Evolutionary conservation across 2,888 invertebrate species (phyloP).

Genomic region (Oxyteleia sp.): DNA sequence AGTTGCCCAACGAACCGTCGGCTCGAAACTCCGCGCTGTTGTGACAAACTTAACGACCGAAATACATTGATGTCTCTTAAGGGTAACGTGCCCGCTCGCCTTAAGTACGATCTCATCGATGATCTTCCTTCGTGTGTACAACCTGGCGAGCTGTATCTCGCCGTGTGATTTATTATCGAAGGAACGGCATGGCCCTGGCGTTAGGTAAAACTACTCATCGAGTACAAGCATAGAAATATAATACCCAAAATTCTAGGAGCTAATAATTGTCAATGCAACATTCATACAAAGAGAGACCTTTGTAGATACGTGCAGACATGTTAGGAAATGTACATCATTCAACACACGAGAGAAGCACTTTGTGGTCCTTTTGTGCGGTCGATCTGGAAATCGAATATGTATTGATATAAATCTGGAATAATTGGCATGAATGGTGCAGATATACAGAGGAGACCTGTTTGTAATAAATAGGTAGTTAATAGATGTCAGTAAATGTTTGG

Average conservation of each 20-base stretch:
- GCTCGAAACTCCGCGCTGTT: conserved; percentile 19
- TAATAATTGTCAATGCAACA: conserved; percentile 34
- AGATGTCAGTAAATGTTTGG: too few species aligned
- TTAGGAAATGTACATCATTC: too few species aligned
- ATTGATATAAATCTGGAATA: too few species aligned
- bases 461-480: too few species aligned
- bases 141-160: conserved; percentile 34
- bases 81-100: conserved; percentile 15
- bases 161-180: conserved; percentile 49
- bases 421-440: too few species aligned
- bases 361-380: too few species aligned
- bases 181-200: conserved; percentile 29
- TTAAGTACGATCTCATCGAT: conserved; percentile 45
- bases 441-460: too few species aligned
- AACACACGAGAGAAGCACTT: too few species aligned
- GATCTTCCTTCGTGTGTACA: conserved; percentile 35
- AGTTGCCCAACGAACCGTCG: conserved; percentile 22
- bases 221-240: conserved; percentile 19
- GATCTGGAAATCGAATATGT: too few species aligned
- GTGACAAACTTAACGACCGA: conserved; percentile 42
- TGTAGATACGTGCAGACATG: too few species aligned
- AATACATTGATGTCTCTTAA: conserved; percentile 33
- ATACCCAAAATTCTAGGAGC: conserved; percentile 23
- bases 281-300: not conserved
- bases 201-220: conserved; percentile 12